These are phyloP conservation scores for Philotrypesis tridentata DNA, from an alignment of 1,140 invertebrate genomes.

Conservation along the genomic window DNA sequence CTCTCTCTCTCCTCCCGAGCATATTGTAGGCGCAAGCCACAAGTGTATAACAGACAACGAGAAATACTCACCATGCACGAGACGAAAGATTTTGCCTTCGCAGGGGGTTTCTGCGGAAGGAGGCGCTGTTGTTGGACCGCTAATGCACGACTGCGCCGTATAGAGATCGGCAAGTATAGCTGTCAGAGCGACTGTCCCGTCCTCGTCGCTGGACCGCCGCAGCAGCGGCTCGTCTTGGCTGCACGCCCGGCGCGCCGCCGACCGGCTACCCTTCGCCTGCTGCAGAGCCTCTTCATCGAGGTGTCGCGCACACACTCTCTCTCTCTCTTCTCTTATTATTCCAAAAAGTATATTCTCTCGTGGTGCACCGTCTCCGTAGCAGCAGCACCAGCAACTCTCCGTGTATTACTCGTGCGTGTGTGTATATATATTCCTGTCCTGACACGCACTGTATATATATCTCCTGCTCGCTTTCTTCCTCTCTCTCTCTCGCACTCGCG, in stretches of 20 bases:
- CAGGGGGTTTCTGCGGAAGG: background rate
- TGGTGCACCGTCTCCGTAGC: background rate
- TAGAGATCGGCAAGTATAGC: background rate
- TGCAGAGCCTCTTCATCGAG: slow-evolving; percentile 30
- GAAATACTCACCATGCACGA: slow-evolving; percentile 56
- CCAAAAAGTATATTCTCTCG: too few species aligned
- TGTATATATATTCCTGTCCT: background rate
- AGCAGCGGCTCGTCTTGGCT: background rate
- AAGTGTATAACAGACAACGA: too few species aligned
- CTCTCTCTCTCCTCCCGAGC: too few species aligned
- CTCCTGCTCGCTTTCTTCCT: background rate
- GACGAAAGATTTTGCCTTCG: background rate
- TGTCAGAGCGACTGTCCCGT: slow-evolving; percentile 11
- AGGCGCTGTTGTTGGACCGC: too few species aligned
- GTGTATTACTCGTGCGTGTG: background rate
- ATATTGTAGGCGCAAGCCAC: too few species aligned
- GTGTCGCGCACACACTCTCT: background rate
- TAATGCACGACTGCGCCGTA: background rate
- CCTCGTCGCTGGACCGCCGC: background rate
- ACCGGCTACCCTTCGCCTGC: background rate
- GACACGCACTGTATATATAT: background rate
- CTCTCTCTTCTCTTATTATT: too few species aligned
- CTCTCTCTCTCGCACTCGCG: background rate
- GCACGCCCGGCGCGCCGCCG: background rate
- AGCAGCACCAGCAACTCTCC: too few species aligned